A percentile compares a stretch with the other conserved stretches of the same genome.
These are phyloP conservation scores for Drosophila meridionalis DNA, from an alignment of 2,888 invertebrate species.

Conservation along the genomic window DNA sequence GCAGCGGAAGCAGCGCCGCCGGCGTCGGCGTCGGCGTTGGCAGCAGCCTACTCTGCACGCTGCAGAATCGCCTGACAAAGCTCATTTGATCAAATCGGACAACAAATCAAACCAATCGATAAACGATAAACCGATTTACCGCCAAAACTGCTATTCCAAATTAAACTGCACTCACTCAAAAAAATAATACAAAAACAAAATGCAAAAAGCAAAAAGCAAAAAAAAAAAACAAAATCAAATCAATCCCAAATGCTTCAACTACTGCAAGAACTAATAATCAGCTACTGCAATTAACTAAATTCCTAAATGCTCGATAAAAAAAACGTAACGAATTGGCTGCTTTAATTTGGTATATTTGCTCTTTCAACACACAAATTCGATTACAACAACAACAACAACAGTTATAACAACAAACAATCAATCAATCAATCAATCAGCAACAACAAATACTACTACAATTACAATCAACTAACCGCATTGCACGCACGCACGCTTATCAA, in stretches of 20 bases:
- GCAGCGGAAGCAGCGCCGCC: slow-evolving; percentile 30
- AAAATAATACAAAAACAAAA: slow-evolving; percentile 19
- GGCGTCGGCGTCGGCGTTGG: slow-evolving; percentile 23
- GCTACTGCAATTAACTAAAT: slow-evolving; percentile 48
- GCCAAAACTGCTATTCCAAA: slow-evolving; percentile 51
- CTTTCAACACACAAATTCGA: slow-evolving; percentile 46
- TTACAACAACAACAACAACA: slow-evolving; percentile 46
- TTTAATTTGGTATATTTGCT: slow-evolving; percentile 73
- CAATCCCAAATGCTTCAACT: slow-evolving; percentile 25
- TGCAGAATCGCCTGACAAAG: slow-evolving; percentile 82
- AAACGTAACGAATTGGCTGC: slow-evolving; percentile 62
- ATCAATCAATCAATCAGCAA: slow-evolving; percentile 13
- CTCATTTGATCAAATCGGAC: slow-evolving; percentile 67
- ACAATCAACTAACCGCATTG: slow-evolving; percentile 54
- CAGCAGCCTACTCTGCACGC: slow-evolving; percentile 74
- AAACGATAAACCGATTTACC: slow-evolving; percentile 42
- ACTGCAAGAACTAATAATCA: slow-evolving; percentile 29
- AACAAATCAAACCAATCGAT: slow-evolving; percentile 29
- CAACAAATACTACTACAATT: slow-evolving; percentile 28
- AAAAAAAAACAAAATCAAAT: slow-evolving; percentile 11
- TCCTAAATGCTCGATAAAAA: slow-evolving; percentile 38
- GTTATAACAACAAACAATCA: slow-evolving; percentile 19
- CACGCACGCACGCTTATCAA: slow-evolving; percentile 63
- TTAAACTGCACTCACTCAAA: slow-evolving; percentile 58
- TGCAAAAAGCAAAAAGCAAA: slow-evolving; percentile 27